phyloP scores from a whole-genome alignment of 2,888 invertebrate species.

The Cremastinae sp. region DNA sequence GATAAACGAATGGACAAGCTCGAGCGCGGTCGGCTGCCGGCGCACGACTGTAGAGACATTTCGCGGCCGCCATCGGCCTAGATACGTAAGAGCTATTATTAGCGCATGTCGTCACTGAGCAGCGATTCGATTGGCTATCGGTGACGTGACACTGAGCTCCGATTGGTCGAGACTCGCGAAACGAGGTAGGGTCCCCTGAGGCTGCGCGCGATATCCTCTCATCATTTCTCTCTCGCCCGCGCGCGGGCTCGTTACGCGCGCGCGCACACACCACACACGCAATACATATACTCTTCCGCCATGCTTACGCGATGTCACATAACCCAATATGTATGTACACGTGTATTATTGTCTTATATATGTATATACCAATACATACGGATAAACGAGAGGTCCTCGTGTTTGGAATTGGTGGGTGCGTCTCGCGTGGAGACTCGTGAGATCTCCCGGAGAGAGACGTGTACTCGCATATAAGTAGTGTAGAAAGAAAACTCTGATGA shows the following conservation, averaged over 20 bases:
- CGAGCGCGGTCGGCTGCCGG: constrained; percentile 76
- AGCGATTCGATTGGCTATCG: constrained; percentile 68
- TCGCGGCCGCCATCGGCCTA: constrained; percentile 78
- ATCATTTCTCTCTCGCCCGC: constrained; percentile 26
- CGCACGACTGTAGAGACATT: constrained; percentile 77
- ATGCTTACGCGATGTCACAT: constrained; percentile 27
- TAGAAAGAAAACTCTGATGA: not conserved
- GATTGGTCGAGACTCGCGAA: constrained; percentile 69
- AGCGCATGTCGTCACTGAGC: constrained; percentile 74
- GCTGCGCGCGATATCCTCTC: constrained; percentile 61
- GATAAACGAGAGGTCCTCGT: constrained; percentile 5
- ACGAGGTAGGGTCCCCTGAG: constrained; percentile 65
- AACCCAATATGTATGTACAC: constrained; percentile 48
- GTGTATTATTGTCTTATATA: not conserved
- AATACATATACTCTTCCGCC: not conserved
- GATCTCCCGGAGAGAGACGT: constrained; percentile 1
- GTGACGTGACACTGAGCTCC: constrained; percentile 68
- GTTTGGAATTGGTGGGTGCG: constrained; percentile 61
- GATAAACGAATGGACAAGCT: constrained; percentile 25
- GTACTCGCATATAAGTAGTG: no score
- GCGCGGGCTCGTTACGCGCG: not conserved
- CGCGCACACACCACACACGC: not conserved
- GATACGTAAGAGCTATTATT: constrained; percentile 79
- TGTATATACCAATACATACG: not conserved
- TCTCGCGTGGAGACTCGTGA: constrained; percentile 48